A percentile compares a stretch with the other conserved stretches of the same genome.
Conservation (phyloP, 2,797 vertebrate species). For the Eidolon dupreanum region DNA sequence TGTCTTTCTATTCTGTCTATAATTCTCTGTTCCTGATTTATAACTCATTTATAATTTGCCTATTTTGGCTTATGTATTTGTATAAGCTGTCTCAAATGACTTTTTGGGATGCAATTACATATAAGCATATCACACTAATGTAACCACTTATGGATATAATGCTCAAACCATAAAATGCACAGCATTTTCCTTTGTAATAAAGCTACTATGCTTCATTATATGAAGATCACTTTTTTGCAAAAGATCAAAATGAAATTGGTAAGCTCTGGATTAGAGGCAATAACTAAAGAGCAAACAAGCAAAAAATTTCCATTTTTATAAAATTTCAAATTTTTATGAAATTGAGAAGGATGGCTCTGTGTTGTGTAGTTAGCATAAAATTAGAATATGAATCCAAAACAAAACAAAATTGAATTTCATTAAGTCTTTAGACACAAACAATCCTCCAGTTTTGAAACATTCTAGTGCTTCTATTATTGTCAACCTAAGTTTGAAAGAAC, state of each 20-base stretch:
- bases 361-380: slow-evolving; percentile 23
- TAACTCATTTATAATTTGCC: slow-evolving; percentile 47
- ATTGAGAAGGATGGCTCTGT: background rate
- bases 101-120: slow-evolving; percentile 51
- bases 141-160: slow-evolving; percentile 47
- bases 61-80: slow-evolving; percentile 21
- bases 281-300: slow-evolving; percentile 38
- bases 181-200: slow-evolving; percentile 48
- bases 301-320: slow-evolving; percentile 38
- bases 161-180: slow-evolving; percentile 26
- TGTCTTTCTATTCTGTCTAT: background rate
- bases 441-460: slow-evolving; percentile 6
- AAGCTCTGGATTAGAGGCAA: slow-evolving; percentile 9
- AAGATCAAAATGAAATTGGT: slow-evolving; percentile 52
- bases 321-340: slow-evolving; percentile 54
- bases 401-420: slow-evolving; percentile 45
- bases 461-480: background rate
- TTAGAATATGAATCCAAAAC: slow-evolving; percentile 31
- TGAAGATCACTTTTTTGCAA: slow-evolving; percentile 17
- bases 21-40: background rate
- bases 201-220: slow-evolving; percentile 14
- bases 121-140: slow-evolving; percentile 48
- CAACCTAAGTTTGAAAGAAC: slow-evolving; percentile 40
- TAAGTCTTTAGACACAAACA: slow-evolving; percentile 31
- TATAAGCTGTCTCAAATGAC: slow-evolving; percentile 35